A percentile compares a stretch with the other conserved stretches of the same genome.
phyloP scores from a whole-genome alignment of 1,140 invertebrate genomes.

The Aphelinus atriplicis region DNA sequence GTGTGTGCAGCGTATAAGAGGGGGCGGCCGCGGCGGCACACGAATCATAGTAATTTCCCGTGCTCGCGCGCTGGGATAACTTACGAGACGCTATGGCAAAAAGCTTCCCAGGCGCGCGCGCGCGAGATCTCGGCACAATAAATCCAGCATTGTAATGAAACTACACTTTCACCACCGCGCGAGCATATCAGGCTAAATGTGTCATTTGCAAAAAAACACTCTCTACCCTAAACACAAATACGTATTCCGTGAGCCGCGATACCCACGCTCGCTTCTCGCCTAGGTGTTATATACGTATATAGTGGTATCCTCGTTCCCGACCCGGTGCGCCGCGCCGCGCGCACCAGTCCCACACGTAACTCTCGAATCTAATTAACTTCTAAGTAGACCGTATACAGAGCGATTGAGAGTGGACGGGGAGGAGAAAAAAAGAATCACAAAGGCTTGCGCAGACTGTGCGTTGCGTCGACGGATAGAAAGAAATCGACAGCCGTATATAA shows the following conservation, averaged over 20 bases:
- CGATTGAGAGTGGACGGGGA: neutral
- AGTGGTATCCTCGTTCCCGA: no score
- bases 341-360: neutral
- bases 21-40: neutral
- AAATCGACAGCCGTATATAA: neutral
- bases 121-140: neutral
- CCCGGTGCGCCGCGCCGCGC: no score
- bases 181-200: slow-evolving; percentile 10
- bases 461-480: neutral
- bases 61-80: neutral
- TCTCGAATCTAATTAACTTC: neutral
- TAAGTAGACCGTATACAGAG: neutral
- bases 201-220: slow-evolving; percentile 4
- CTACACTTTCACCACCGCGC: slow-evolving; percentile 7
- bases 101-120: neutral
- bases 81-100: neutral
- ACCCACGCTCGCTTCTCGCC: no score
- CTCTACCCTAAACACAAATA: neutral
- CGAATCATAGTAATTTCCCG: slow-evolving; percentile 1
- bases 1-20: no score
- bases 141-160: neutral
- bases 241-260: neutral
- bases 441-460: neutral
- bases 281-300: no score
- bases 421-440: neutral